Conservation (phyloP, 1,140 invertebrate genomes). For the Anagrus nilaparvatae region DNA sequence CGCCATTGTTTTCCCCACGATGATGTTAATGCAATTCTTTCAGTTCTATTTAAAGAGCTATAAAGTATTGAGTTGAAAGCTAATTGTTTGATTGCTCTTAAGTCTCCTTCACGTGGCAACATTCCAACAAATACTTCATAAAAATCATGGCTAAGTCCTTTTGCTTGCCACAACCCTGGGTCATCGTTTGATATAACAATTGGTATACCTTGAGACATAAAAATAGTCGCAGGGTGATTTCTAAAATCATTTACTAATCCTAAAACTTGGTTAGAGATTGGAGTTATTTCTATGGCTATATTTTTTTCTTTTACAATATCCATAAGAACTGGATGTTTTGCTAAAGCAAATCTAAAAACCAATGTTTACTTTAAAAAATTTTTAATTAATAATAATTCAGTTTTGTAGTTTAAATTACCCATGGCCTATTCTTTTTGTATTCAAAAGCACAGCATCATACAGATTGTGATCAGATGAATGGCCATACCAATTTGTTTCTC, state of each 20-base stretch:
- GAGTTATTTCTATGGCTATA: conserved; percentile 75
- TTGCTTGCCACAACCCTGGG: conserved; percentile 67
- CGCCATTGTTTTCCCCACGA: too few relatives aligned
- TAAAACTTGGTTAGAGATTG: conserved; percentile 70
- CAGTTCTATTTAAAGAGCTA: conserved; percentile 30
- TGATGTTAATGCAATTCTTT: too few relatives aligned
- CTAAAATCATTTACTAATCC: conserved; percentile 62
- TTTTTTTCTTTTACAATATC: conserved; percentile 48
- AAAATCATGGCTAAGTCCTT: conserved; percentile 67
- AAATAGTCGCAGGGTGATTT: conserved; percentile 64
- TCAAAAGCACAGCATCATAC: background rate
- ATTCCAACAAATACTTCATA: conserved; percentile 74
- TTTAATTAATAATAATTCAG: background rate
- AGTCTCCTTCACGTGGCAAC: conserved; percentile 54
- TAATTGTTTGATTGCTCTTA: conserved; percentile 66
- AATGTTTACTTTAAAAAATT: too few relatives aligned
- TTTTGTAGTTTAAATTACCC: background rate
- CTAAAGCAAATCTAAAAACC: conserved; percentile 54
- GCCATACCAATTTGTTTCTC: background rate
- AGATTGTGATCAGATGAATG: background rate
- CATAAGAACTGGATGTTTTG: conserved; percentile 63
- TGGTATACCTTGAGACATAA: conserved; percentile 52
- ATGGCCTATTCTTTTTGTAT: background rate
- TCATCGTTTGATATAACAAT: conserved; percentile 65
- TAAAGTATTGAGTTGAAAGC: conserved; percentile 69